phyloP scores from a whole-genome alignment of 2,797 vertebrate genomes.

The Oceanodroma leucorhoa region DNA sequence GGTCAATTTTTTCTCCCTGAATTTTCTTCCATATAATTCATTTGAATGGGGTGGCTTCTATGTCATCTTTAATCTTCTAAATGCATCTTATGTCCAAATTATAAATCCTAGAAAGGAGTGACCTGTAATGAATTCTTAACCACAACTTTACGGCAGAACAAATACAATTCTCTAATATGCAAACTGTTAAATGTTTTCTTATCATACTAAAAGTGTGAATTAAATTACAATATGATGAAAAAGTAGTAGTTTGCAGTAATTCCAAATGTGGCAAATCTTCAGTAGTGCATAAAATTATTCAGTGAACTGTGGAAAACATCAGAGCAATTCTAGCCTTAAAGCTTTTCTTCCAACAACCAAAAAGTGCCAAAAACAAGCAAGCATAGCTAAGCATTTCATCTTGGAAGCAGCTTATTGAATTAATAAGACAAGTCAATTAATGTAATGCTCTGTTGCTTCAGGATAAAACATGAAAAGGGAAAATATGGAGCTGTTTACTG shows the following conservation, averaged over 20 bases:
- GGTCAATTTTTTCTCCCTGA: not conserved
- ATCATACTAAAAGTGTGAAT: slow-evolving; percentile 70
- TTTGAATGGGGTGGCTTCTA: slow-evolving; percentile 18
- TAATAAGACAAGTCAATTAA: slow-evolving; percentile 86
- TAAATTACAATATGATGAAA: slow-evolving; percentile 77
- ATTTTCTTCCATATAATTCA: slow-evolving; percentile 32
- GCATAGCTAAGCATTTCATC: slow-evolving; percentile 77
- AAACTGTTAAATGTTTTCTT: slow-evolving; percentile 69
- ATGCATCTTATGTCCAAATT: slow-evolving; percentile 43
- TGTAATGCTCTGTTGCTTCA: slow-evolving; percentile 79
- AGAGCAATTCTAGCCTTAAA: slow-evolving; percentile 72
- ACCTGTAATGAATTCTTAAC: slow-evolving; percentile 58
- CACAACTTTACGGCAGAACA: slow-evolving; percentile 35
- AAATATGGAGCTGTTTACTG: slow-evolving; percentile 74
- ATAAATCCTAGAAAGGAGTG: slow-evolving; percentile 27
- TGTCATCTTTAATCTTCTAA: slow-evolving; percentile 41
- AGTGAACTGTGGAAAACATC: slow-evolving; percentile 77
- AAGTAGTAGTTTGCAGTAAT: slow-evolving; percentile 71
- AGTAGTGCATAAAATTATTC: slow-evolving; percentile 74
- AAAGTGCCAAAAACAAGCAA: slow-evolving; percentile 72
- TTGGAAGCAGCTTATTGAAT: slow-evolving; percentile 80
- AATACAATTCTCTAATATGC: slow-evolving; percentile 52
- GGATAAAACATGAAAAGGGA: slow-evolving; percentile 78
- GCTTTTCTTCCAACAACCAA: slow-evolving; percentile 71
- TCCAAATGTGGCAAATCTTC: slow-evolving; percentile 72